Conservation (phyloP, 2,888 invertebrate species). For the Platycheirus rosarum region DNA sequence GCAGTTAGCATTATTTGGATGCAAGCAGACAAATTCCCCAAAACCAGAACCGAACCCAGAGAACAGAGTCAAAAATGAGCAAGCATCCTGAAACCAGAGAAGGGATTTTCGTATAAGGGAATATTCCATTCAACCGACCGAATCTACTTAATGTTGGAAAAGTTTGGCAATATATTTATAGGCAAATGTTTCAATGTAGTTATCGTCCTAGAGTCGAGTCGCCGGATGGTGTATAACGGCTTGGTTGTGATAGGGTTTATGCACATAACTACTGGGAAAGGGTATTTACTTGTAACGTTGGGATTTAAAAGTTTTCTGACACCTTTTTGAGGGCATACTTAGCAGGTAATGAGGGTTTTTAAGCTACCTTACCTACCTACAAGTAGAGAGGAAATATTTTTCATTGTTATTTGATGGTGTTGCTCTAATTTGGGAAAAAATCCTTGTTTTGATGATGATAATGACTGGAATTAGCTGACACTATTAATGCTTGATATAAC, state of each 20-base stretch:
- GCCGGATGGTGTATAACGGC: no score
- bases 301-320: slow-evolving; percentile 67
- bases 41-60: background rate
- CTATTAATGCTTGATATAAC: slow-evolving; percentile 5
- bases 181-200: slow-evolving; percentile 38
- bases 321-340: slow-evolving; percentile 46
- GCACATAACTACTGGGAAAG: background rate
- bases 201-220: no score
- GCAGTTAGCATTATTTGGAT: slow-evolving; percentile 65
- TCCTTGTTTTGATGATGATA: background rate
- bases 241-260: no score
- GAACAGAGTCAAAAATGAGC: slow-evolving; percentile 46
- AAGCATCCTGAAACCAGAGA: background rate
- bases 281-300: slow-evolving; percentile 49
- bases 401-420: background rate
- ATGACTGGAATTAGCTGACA: slow-evolving; percentile 17
- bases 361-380: slow-evolving; percentile 24
- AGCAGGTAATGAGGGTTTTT: slow-evolving; percentile 43
- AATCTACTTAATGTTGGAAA: slow-evolving; percentile 72
- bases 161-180: slow-evolving; percentile 70
- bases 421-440: background rate
- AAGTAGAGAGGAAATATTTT: slow-evolving; percentile 3
- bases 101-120: slow-evolving; percentile 18
- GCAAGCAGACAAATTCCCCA: slow-evolving; percentile 66
- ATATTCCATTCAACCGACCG: slow-evolving; percentile 68